Base-by-base conservation (phyloP, 23 tunicate species). In the Trididemnum nubilum region DNA sequence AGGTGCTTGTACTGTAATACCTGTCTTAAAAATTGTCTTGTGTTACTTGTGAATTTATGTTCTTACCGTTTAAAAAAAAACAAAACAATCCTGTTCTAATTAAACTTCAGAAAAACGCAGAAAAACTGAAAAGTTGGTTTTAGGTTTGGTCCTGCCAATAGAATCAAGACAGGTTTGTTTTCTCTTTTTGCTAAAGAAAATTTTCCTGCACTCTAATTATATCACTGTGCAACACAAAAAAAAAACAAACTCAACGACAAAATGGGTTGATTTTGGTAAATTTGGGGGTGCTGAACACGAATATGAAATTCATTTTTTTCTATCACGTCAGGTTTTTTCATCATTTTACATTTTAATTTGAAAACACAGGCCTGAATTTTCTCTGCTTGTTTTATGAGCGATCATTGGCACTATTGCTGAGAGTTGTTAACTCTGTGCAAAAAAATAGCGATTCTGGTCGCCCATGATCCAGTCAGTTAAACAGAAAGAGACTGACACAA, bases 221-320 rank as follows among this genome's bases (percentile, higher is more conserved):
- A 15, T 12, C 67, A 61, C 67, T 61, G 26, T 61, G 67, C 67
- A 61, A 61, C 67, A 61, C 67, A 61, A 61, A 61, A 61, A 61
- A 44, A 44, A 44, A n/a, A n/a, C n/a, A n/a, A 61, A 61, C 67
- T 61, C 67, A 61, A 61, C 26, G 67, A 61, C 18, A 61, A 61
- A 61, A n/a, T 24, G 67, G n/a, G 67, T 61, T 61, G 67, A 61
- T 61, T 61, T 61, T 61, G 67, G 67, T 61, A 61, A 61, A 61
- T 61, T 61, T 61, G 67, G 67, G 67, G 67, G 67, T n/a, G 67
- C 67, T 24, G 67, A 61, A 61, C 67, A 61, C 67, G 67, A 61
- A 61, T 61, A 61, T 61, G 29, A 15, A 61, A 61, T 61, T 61
- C 3, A n/a, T 61, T 61, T 61, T 61, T 61, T 61, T 61, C 67